Percentiles rank a stretch among this genome's conserved stretches.
Evolutionary conservation across 2,888 invertebrate species (phyloP).

Genomic region (Ellobium chinense): DNA sequence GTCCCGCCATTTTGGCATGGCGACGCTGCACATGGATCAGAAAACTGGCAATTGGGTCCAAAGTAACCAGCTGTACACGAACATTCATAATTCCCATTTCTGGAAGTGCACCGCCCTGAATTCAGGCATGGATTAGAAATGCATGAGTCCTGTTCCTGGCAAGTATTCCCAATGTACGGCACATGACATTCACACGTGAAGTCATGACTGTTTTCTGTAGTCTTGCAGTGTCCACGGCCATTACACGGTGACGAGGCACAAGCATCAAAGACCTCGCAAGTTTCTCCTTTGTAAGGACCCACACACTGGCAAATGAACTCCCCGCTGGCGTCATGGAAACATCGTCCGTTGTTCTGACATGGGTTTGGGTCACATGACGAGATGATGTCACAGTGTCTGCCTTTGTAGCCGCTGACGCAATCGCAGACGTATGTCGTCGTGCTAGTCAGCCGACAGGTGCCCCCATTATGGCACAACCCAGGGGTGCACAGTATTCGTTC

Average conservation of each 20-base stretch:
- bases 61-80: background rate
- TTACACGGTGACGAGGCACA: conserved; percentile 24
- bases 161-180: background rate
- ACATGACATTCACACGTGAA: conserved; percentile 16
- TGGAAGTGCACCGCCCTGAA: background rate
- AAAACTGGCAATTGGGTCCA: background rate
- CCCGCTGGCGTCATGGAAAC: background rate
- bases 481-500: background rate
- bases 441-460: conserved; percentile 1
- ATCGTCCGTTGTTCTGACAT: conserved; percentile 24
- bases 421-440: background rate
- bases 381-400: conserved; percentile 6
- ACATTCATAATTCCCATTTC: background rate
- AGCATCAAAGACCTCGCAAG: background rate
- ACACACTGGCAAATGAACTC: conserved; percentile 3
- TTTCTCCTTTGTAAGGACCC: background rate
- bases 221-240: conserved; percentile 5
- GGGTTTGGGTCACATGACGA: conserved; percentile 28
- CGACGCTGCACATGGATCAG: background rate
- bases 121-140: conserved; percentile 29
- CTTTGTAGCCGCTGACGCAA: background rate
- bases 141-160: background rate
- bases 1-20: conserved; percentile 27
- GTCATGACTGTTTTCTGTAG: background rate
- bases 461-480: conserved; percentile 6